Conservation (phyloP, 2,113 vertebrate species). For the Melospiza melodia region DNA sequence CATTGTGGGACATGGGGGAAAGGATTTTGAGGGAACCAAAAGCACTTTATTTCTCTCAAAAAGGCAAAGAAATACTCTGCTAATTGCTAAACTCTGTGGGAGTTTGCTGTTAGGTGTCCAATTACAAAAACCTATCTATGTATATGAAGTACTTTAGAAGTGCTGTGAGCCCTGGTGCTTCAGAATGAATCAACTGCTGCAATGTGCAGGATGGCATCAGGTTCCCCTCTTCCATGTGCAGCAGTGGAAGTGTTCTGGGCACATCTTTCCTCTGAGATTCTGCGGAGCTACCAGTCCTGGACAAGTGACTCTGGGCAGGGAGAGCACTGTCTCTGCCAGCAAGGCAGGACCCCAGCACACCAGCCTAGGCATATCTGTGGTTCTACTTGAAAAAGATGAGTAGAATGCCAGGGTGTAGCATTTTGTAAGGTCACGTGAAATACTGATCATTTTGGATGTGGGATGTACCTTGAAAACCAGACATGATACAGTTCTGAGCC, state of each 20-base stretch:
- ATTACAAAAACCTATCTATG: not conserved
- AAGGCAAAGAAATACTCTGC: not conserved
- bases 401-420: not conserved
- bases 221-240: not conserved
- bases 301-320: not conserved
- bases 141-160: not conserved
- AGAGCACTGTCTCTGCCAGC: not conserved
- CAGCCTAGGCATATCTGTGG: not conserved
- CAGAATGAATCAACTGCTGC: not conserved
- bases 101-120: not conserved
- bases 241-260: not conserved
- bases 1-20: not conserved
- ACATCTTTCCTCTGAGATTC: not conserved
- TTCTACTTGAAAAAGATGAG: not conserved
- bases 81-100: not conserved
- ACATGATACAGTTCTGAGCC: conserved; percentile 85
- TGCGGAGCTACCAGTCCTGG: not conserved
- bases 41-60: not conserved
- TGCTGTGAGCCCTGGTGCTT: not conserved
- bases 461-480: conserved; percentile 86
- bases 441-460: not conserved
- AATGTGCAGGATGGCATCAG: not conserved
- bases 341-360: not conserved
- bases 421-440: not conserved
- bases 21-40: not conserved